phyloP scores from a whole-genome alignment of 2,797 vertebrate species.

The Buphagus erythrorhynchus region DNA sequence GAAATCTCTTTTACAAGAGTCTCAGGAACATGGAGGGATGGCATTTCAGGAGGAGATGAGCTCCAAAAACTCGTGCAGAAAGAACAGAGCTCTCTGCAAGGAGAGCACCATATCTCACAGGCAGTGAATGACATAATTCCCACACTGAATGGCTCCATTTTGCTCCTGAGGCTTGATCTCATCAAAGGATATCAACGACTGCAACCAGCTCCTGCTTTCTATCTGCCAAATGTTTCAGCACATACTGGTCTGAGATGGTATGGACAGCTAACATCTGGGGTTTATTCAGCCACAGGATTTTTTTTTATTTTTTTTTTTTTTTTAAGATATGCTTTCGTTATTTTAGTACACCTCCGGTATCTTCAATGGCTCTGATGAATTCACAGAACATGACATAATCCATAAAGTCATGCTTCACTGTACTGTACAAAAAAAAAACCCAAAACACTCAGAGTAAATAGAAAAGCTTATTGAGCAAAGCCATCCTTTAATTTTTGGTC shows the following conservation, averaged over 20 bases:
- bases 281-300: background rate
- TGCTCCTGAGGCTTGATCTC: slow-evolving; percentile 10
- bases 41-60: background rate
- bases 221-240: slow-evolving; percentile 36
- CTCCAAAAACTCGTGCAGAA: background rate
- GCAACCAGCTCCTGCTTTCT: slow-evolving; percentile 15
- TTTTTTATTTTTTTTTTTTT: background rate
- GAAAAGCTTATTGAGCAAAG: background rate
- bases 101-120: background rate
- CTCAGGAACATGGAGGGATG: background rate
- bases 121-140: slow-evolving; percentile 22
- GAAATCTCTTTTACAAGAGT: background rate
- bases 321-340: background rate
- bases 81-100: background rate
- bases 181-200: slow-evolving; percentile 45
- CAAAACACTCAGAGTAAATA: background rate
- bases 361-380: background rate
- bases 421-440: background rate
- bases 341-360: background rate
- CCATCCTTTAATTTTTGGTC: background rate
- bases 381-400: background rate
- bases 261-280: slow-evolving; percentile 23
- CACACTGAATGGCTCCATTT: slow-evolving; percentile 18
- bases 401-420: background rate
- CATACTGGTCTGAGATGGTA: background rate